Conservation (phyloP, 2,797 vertebrate species). For the Diglossa cyanea region DNA sequence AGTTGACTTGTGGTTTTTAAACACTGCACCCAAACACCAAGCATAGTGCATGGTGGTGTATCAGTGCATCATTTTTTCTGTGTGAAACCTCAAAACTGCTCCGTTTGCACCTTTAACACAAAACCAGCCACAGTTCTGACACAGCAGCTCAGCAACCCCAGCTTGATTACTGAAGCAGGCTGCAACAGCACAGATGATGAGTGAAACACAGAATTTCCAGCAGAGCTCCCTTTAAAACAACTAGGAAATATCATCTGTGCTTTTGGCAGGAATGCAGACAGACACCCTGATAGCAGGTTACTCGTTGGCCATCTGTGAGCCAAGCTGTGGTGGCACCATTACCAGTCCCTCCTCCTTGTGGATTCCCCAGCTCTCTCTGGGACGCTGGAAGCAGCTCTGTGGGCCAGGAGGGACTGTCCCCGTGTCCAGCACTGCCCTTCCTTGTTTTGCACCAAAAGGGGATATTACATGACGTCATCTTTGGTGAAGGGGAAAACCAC, state of each 20-base stretch:
- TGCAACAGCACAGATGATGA: not conserved
- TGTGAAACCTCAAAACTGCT: not conserved
- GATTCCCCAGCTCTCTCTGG: not conserved
- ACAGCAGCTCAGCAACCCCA: not conserved
- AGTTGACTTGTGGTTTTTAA: not conserved
- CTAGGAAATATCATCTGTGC: not conserved
- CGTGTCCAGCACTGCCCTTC: not conserved
- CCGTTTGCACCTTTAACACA: not conserved
- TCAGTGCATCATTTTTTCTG: rapidly evolving
- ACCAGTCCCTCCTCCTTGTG: not conserved
- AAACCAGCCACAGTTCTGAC: not conserved
- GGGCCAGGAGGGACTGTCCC: not conserved
- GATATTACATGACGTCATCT: not conserved
- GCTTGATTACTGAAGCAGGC: not conserved
- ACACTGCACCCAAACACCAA: not conserved
- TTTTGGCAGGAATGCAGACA: not conserved
- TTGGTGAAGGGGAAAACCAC: not conserved
- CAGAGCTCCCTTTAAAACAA: not conserved
- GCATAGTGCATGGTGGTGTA: not conserved
- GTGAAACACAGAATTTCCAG: not conserved
- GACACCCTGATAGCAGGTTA: not conserved
- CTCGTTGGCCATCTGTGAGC: not conserved
- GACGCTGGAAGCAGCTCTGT: not conserved
- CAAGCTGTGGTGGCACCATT: not conserved
- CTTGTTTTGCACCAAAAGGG: not conserved